Conservation (phyloP, 2,113 vertebrate genomes). For the Cryptotis parvus region DNA sequence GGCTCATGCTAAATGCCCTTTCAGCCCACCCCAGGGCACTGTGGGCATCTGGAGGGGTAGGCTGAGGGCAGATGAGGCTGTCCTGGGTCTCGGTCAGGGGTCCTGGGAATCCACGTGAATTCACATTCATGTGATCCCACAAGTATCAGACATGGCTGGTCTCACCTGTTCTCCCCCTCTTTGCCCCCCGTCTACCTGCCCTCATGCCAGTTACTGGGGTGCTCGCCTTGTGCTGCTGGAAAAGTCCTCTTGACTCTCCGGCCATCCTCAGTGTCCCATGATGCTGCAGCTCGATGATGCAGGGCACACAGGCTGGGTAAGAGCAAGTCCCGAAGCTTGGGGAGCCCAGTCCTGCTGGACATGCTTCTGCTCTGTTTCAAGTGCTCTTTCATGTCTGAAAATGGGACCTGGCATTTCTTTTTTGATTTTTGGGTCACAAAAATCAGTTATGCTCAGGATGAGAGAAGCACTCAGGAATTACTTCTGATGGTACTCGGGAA, state of each 20-base stretch:
- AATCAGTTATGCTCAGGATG: no score
- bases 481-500: no score
- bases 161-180: background rate
- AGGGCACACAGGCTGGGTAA: fast-evolving
- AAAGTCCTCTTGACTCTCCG: background rate
- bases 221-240: background rate
- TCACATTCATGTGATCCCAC: background rate
- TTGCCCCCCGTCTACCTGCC: background rate
- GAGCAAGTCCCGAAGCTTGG: no score
- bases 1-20: background rate
- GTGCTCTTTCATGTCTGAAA: no score
- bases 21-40: background rate
- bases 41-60: background rate
- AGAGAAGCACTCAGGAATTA: no score
- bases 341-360: no score
- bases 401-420: no score
- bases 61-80: background rate
- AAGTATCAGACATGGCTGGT: background rate
- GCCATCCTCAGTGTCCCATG: background rate
- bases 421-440: no score
- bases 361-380: no score
- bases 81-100: background rate
- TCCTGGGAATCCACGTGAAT: background rate
- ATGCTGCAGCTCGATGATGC: background rate
- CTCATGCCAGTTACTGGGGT: background rate